phyloP scores from a whole-genome alignment of 92 coral and sea anemone genomes.

The Epizoanthus fatuus region DNA sequence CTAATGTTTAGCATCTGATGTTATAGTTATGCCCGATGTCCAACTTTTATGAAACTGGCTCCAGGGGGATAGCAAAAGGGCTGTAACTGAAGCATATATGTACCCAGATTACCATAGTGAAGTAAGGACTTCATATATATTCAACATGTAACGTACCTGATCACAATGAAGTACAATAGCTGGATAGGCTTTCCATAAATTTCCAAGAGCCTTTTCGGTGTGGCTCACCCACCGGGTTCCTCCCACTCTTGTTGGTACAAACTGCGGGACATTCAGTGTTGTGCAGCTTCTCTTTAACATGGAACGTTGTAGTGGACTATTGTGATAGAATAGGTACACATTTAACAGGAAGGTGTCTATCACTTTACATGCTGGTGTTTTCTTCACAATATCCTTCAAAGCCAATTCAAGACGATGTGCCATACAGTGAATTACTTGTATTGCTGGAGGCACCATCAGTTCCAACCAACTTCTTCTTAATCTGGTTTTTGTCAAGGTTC shows the following conservation, averaged over 20 bases:
- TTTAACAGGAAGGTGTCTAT: background rate
- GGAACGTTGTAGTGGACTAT: slow-evolving; percentile 1
- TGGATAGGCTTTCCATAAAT: background rate
- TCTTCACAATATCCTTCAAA: slow-evolving; percentile 8
- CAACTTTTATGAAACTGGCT: no score
- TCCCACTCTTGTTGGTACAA: slow-evolving; percentile 20
- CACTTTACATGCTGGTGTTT: background rate
- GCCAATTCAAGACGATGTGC: slow-evolving; percentile 25
- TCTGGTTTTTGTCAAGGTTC: background rate
- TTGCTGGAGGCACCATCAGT: slow-evolving; percentile 7
- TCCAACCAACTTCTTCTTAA: slow-evolving; percentile 3
- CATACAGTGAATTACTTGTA: slow-evolving; percentile 4
- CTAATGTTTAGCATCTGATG: no score
- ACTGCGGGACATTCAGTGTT: background rate
- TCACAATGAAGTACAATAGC: background rate
- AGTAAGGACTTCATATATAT: background rate
- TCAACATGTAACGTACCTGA: background rate
- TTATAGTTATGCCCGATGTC: no score
- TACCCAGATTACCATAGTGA: background rate
- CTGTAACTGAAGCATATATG: background rate
- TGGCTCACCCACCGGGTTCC: slow-evolving; percentile 35
- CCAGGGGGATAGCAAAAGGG: background rate
- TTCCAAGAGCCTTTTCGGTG: slow-evolving; percentile 5
- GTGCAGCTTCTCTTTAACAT: slow-evolving; percentile 3
- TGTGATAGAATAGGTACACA: slow-evolving; percentile 17